Evolutionary conservation across 2,888 invertebrate species (phyloP), one percentile per base, ranked within the genome.

Genomic region (Zaprionus lineosus): DNA sequence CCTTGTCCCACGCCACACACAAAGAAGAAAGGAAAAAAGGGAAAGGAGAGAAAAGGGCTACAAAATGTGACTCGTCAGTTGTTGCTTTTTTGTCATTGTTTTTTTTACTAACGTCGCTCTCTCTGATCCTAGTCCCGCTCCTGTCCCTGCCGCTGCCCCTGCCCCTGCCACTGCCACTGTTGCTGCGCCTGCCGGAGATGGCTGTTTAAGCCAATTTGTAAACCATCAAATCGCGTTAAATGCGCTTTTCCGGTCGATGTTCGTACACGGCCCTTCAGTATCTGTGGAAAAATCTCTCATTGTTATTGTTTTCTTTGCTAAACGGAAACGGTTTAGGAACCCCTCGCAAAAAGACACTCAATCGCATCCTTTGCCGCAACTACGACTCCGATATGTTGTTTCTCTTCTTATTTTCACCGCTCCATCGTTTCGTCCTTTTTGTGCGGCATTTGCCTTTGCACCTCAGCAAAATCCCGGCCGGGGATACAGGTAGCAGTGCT

Each of bases 191-290:
- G 65, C 66, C 48, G 67, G 73, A 76, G 73, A 60, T 70, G 61
- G 48, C 64, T 69, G 56, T 82, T 79, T 82, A 84, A 87, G 76
- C 79, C 88, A 86, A 88, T 87, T 87, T 88, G 78, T 84, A 74
- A 78, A 82, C 82, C 85, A 74, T 86, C 77, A 84, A 88, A 88
- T 87, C 86, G 76, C 73, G 75, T 88, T 87, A 86, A 83, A 79
- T 76, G 81, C 74, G 72, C 72, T 81, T 81, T 86, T 81, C 76
- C 85, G 78, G 76, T 84, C 72, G 59, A 24, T 40, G 51, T 24
- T 29, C 44, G 15, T 24, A 11, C 34, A 21, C 34, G 31, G 44
- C 51, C 36, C 44, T 39, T 52, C 52, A 18, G 43, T 72, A 72
- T 69, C 73, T 39, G 36, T 37, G 34, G 40, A 40, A 56, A 67